Percentiles rank a stretch among this genome's conserved stretches.
Conservation (phyloP, 1,140 invertebrate genomes). For the Pectinophora gossypiella region DNA sequence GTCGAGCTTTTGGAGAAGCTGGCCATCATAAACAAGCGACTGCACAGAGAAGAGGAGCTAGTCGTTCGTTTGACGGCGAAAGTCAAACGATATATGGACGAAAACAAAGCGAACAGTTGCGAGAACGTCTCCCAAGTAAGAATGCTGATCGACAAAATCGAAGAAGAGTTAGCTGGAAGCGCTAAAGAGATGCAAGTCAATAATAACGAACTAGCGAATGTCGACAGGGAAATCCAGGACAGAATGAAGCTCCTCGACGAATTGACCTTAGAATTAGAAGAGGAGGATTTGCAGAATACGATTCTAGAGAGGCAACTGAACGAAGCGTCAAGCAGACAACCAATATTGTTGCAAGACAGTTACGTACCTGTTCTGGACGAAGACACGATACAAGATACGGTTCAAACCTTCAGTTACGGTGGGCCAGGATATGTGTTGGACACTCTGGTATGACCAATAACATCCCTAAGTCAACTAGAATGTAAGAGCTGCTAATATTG, state of each 20-base stretch:
- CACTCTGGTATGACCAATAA: constrained; percentile 71
- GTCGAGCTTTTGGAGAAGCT: constrained; percentile 83
- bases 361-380: constrained; percentile 64
- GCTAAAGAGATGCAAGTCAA: constrained; percentile 79
- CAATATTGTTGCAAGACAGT: constrained; percentile 60
- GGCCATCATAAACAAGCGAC: constrained; percentile 81
- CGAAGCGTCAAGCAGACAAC: constrained; percentile 61
- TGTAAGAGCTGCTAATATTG: no score
- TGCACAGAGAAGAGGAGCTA: constrained; percentile 82
- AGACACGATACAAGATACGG: no score
- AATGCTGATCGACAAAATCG: constrained; percentile 70
- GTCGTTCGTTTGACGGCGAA: constrained; percentile 80
- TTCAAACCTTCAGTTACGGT: constrained; percentile 44
- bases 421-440: constrained; percentile 59
- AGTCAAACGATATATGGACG: constrained; percentile 79
- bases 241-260: constrained; percentile 79
- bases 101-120: constrained; percentile 75
- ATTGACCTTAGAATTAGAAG: constrained; percentile 79
- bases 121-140: constrained; percentile 71
- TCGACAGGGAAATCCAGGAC: constrained; percentile 78
- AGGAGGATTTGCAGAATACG: constrained; percentile 77
- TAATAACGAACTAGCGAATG: constrained; percentile 78
- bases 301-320: constrained; percentile 62
- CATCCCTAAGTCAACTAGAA: no score
- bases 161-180: constrained; percentile 76